These are phyloP conservation scores for Petrosia ficiformis DNA, from an alignment of 37 sponge, comb jelly and placozoan species.

Conservation along the genomic window DNA sequence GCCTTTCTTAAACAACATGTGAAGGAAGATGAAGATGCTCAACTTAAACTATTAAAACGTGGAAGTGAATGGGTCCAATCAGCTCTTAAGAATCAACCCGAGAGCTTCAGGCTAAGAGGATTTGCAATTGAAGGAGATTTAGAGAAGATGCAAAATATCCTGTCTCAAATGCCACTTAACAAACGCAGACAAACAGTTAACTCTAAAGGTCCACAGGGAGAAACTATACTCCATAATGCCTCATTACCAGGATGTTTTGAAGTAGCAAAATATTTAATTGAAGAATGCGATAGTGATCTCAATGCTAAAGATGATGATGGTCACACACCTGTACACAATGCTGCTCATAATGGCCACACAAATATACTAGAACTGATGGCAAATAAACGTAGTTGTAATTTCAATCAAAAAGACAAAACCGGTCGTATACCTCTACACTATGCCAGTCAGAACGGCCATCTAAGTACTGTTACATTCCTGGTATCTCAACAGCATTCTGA, in stretches of 20 bases:
- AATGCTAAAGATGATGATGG: constrained; percentile 39
- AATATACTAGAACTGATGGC: constrained; percentile 19
- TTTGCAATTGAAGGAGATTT: constrained; percentile 46
- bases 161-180: no score
- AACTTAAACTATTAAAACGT: not conserved
- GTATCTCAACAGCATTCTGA: not conserved
- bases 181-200: not conserved
- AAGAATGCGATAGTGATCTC: constrained; percentile 27
- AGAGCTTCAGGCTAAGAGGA: constrained; percentile 10
- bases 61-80: constrained; percentile 7
- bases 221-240: constrained; percentile 44
- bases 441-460: constrained; percentile 18
- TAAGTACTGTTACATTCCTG: constrained; percentile 1
- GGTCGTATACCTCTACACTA: constrained; percentile 35
- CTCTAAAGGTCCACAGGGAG: constrained; percentile 35
- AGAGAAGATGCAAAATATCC: constrained; percentile 20
- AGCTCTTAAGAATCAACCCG: constrained; percentile 12
- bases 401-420: constrained; percentile 12
- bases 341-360: constrained; percentile 49
- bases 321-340: constrained; percentile 48
- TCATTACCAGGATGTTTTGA: constrained; percentile 40
- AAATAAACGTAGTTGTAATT: not conserved
- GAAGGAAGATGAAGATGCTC: not conserved
- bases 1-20: constrained; percentile 25
- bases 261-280: constrained; percentile 39